These are phyloP conservation scores for Tenebrosternarchus preto DNA, from an alignment of 2,113 vertebrate species.

Conservation along the genomic window DNA sequence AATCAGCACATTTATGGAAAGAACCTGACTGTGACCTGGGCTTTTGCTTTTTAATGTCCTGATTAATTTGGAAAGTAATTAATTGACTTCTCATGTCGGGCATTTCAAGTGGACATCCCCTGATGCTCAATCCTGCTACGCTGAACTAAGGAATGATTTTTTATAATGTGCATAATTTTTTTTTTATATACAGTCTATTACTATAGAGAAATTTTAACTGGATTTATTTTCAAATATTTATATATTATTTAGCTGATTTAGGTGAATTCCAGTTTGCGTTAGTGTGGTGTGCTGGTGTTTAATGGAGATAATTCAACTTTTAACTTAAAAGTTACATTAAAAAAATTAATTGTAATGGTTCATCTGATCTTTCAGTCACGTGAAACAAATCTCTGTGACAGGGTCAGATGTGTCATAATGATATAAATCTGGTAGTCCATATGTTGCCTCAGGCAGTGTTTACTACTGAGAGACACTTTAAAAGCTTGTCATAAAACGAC, in stretches of 20 bases:
- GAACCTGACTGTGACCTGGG: constrained; percentile 77
- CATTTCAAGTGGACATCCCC: constrained; percentile 23
- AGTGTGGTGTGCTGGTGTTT: no score
- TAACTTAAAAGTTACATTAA: neutral
- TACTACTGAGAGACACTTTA: constrained; percentile 36
- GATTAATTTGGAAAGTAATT: constrained; percentile 83
- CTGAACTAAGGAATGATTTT: constrained; percentile 4
- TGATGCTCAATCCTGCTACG: constrained; percentile 32
- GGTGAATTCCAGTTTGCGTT: no score
- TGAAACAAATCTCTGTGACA: constrained; percentile 31
- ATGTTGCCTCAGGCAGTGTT: constrained; percentile 43
- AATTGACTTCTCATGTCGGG: constrained; percentile 43
- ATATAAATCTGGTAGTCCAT: constrained; percentile 46
- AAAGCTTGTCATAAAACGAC: constrained; percentile 36
- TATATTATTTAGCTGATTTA: no score
- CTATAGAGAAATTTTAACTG: neutral
- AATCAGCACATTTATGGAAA: constrained; percentile 85
- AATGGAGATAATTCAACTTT: no score
- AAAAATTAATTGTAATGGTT: neutral
- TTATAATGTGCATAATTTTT: no score
- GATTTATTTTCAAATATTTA: no score
- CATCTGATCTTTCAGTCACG: constrained; percentile 23
- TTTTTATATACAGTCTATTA: neutral
- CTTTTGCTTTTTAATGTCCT: constrained; percentile 85
- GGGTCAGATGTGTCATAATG: constrained; percentile 45